Conservation (phyloP, 2,888 invertebrate genomes). For the Drosophila vallismaia region DNA sequence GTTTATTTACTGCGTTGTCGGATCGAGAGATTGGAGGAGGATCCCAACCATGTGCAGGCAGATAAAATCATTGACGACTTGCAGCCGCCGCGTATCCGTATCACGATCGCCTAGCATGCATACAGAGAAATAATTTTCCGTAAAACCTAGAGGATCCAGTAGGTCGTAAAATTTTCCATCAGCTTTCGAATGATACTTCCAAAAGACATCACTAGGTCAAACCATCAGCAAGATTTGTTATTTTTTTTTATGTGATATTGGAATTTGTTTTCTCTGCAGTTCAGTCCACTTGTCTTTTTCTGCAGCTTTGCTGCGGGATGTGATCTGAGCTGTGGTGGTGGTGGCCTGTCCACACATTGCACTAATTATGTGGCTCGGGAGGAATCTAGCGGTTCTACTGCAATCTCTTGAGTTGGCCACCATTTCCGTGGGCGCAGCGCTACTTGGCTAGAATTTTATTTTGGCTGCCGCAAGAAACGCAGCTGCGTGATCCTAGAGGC, state of each 20-base stretch:
- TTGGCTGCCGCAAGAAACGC: constrained; percentile 10
- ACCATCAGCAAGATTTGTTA: neutral
- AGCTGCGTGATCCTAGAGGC: constrained; percentile 24
- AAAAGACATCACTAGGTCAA: neutral
- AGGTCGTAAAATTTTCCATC: neutral
- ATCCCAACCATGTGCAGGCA: constrained; percentile 50
- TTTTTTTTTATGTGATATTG: neutral
- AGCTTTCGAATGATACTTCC: neutral
- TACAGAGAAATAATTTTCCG: neutral
- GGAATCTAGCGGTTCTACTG: constrained; percentile 56
- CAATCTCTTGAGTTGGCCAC: constrained; percentile 52
- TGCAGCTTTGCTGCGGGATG: constrained; percentile 15
- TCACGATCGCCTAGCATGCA: constrained; percentile 40
- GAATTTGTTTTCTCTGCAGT: neutral
- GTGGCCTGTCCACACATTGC: constrained; percentile 73
- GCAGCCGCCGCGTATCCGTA: constrained; percentile 42
- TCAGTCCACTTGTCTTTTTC: constrained; percentile 31
- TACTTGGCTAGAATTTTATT: constrained; percentile 27
- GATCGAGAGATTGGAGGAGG: constrained; percentile 13
- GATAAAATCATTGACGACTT: constrained; percentile 67
- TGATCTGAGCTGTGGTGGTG: constrained; percentile 12
- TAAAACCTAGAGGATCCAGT: neutral
- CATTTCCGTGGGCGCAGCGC: constrained; percentile 68
- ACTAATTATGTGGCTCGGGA: constrained; percentile 65
- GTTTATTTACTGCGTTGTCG: constrained; percentile 35